Conservation (phyloP, 2,797 vertebrate genomes). For the Premnoplex brunnescens region DNA sequence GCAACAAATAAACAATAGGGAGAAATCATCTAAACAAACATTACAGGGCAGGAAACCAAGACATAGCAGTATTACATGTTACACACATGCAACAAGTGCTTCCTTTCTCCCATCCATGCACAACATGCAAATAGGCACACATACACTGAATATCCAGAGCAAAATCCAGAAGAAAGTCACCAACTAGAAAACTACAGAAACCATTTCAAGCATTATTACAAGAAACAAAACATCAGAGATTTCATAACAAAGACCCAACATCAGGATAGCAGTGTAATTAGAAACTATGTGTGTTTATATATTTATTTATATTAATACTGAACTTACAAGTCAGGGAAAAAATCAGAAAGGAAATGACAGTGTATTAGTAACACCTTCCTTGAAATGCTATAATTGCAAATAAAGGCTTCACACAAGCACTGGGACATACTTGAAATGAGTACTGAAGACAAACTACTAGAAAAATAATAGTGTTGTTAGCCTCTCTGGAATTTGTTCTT, state of each 20-base stretch:
- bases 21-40: not conserved
- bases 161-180: not conserved
- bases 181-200: not conserved
- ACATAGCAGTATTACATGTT: not conserved
- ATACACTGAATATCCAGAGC: not conserved
- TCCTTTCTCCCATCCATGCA: not conserved
- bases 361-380: not conserved
- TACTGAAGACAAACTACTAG: not conserved
- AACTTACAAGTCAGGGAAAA: not conserved
- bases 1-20: not conserved
- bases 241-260: not conserved
- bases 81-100: not conserved
- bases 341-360: not conserved
- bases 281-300: rapidly evolving
- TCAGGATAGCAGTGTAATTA: not conserved
- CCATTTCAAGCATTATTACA: not conserved
- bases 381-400: not conserved
- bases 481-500: not conserved
- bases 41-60: not conserved
- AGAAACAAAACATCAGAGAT: not conserved
- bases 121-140: not conserved
- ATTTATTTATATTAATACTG: not conserved
- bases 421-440: not conserved
- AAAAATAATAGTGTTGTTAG: not conserved
- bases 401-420: not conserved